A percentile compares a stretch with the other conserved stretches of the same genome.
These are phyloP conservation scores for Sipha flava DNA, from an alignment of 1,140 invertebrate species.

Conservation along the genomic window DNA sequence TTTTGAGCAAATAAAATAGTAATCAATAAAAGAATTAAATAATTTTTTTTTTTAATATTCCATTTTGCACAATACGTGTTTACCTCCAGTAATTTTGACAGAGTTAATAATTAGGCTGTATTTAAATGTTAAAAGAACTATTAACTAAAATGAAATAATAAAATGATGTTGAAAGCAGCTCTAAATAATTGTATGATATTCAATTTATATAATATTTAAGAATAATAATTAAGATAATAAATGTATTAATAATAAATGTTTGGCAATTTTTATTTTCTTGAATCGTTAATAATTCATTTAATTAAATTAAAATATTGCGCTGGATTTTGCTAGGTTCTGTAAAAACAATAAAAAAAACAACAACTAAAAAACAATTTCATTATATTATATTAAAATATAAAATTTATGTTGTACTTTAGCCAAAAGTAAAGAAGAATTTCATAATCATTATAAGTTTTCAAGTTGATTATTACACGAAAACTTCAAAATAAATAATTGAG, in stretches of 20 bases:
- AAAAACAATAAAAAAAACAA: slow-evolving; percentile 1
- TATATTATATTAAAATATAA: no score
- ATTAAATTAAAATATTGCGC: slow-evolving; percentile 24
- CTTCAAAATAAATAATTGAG: no score
- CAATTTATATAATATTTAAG: slow-evolving; percentile 31
- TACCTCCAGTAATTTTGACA: neutral
- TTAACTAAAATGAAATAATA: slow-evolving; percentile 27
- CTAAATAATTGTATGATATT: slow-evolving; percentile 24
- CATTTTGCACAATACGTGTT: slow-evolving; percentile 1
- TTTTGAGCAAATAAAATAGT: slow-evolving; percentile 1
- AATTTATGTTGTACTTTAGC: no score
- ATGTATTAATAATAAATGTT: slow-evolving; percentile 29
- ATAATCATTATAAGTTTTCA: no score
- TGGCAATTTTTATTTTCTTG: slow-evolving; percentile 30
- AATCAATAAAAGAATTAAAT: neutral
- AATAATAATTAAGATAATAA: slow-evolving; percentile 31
- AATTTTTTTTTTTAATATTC: slow-evolving; percentile 1
- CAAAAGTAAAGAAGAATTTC: no score
- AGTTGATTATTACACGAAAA: no score
- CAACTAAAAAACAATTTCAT: no score
- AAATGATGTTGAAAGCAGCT: slow-evolving; percentile 16
- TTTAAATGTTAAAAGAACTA: slow-evolving; percentile 9
- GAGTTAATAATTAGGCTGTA: neutral
- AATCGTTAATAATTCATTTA: slow-evolving; percentile 12
- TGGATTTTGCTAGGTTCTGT: slow-evolving; percentile 13